phyloP scores from a whole-genome alignment of 1,140 invertebrate species.

The Drosophila kohkoa region DNA sequence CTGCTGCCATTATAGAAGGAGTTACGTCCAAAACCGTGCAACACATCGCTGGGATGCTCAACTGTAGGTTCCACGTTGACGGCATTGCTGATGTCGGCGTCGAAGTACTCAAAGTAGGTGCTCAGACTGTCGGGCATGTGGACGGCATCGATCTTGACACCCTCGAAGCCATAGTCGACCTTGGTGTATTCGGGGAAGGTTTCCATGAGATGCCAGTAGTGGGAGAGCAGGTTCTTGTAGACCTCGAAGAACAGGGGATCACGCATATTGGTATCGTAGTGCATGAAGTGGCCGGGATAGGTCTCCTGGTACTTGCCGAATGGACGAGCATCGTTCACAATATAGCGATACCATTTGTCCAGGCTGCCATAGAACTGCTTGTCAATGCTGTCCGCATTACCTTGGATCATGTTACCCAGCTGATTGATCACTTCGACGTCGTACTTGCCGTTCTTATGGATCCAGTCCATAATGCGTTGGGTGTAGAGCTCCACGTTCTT shows the following conservation, averaged over 20 bases:
- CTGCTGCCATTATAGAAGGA: constrained; percentile 87
- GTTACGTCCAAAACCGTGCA: constrained; percentile 86
- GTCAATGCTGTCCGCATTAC: constrained; percentile 86
- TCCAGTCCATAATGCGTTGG: constrained; percentile 88
- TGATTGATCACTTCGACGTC: constrained; percentile 85
- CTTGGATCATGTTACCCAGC: constrained; percentile 87
- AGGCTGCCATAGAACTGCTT: constrained; percentile 85
- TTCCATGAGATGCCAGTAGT: constrained; percentile 87
- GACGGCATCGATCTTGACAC: constrained; percentile 88
- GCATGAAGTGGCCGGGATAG: constrained; percentile 86
- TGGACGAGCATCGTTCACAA: constrained; percentile 84
- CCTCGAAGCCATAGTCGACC: constrained; percentile 87
- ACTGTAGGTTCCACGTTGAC: constrained; percentile 84
- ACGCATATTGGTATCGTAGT: constrained; percentile 87
- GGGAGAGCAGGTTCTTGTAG: constrained; percentile 87
- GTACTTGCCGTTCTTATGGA: constrained; percentile 86
- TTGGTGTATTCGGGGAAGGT: constrained; percentile 85
- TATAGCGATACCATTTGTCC: constrained; percentile 76
- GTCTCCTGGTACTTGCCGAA: constrained; percentile 78
- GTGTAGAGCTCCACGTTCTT: constrained; percentile 85
- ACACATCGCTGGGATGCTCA: constrained; percentile 77
- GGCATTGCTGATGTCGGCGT: constrained; percentile 89
- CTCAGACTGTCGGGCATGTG: constrained; percentile 88
- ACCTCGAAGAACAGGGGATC: constrained; percentile 89
- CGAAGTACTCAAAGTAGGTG: constrained; percentile 89